Percentiles rank a stretch among this genome's conserved stretches.
phyloP scores from a whole-genome alignment of 2,113 vertebrate genomes.

The Emydocephalus ijimae region DNA sequence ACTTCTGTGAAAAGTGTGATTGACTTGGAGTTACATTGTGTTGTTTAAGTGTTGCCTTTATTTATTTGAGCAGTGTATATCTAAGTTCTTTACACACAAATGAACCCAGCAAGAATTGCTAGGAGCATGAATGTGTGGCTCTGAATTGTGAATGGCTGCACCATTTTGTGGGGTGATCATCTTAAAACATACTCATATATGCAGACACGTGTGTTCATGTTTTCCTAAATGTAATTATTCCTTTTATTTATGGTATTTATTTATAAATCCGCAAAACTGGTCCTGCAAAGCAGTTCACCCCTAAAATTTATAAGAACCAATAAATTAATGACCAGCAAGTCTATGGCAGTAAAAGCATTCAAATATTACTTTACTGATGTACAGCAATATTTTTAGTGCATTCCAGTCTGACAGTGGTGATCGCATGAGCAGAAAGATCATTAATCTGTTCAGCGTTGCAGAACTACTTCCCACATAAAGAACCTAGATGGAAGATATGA shows the following conservation, averaged over 20 bases:
- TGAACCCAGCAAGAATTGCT: slow-evolving; percentile 20
- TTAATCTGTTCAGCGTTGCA: neutral
- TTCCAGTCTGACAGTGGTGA: neutral
- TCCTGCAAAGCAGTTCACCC: neutral
- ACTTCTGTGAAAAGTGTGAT: no score
- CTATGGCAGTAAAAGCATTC: neutral
- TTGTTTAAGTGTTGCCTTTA: no score
- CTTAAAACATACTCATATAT: neutral
- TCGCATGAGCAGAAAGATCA: neutral
- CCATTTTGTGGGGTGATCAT: neutral
- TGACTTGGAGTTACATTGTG: no score
- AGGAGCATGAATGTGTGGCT: neutral
- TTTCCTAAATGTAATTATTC: neutral
- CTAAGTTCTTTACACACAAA: slow-evolving; percentile 7
- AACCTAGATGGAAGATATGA: neutral
- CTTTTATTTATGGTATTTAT: neutral
- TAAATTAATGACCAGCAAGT: neutral
- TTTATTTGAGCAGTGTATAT: neutral
- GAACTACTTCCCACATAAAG: neutral
- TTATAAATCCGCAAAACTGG: neutral
- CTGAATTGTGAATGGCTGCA: slow-evolving; percentile 40
- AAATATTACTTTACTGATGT: neutral
- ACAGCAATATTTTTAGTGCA: neutral
- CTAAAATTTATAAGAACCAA: neutral
- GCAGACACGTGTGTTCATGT: neutral